Conservation (phyloP, 2,113 vertebrate genomes). For the Plotosus lineatus region DNA sequence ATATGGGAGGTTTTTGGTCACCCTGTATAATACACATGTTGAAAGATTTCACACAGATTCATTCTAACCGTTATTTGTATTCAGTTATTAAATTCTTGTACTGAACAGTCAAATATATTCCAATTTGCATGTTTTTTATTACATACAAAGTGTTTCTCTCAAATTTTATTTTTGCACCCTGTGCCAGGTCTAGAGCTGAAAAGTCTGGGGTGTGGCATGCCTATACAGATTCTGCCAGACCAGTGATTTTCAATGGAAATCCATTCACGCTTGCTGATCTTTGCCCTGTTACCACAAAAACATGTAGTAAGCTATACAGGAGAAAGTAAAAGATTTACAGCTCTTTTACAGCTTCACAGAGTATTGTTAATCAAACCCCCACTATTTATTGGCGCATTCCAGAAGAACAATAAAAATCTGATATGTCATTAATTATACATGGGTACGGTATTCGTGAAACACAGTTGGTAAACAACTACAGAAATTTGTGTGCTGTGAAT, state of each 20-base stretch:
- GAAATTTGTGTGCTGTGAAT: neutral
- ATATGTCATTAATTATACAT: neutral
- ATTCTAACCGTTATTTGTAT: neutral
- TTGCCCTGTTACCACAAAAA: constrained; percentile 1
- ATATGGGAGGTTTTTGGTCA: too few species aligned
- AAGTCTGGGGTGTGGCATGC: neutral
- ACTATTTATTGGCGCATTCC: neutral
- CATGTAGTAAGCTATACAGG: neutral
- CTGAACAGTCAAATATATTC: neutral
- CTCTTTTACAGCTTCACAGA: neutral
- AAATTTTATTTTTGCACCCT: neutral
- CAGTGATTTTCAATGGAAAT: constrained; percentile 12
- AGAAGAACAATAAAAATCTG: neutral
- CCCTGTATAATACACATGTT: neutral
- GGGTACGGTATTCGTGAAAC: neutral
- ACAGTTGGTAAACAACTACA: neutral
- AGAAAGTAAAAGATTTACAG: neutral
- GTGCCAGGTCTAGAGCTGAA: neutral
- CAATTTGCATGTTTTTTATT: neutral
- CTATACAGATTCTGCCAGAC: neutral
- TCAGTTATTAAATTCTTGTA: neutral
- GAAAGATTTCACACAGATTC: neutral
- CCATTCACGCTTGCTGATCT: constrained; percentile 2
- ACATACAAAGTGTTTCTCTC: neutral
- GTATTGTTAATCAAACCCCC: neutral